These are phyloP conservation scores for Platycheirus albimanus DNA, from an alignment of 2,888 invertebrate species.

Conservation along the genomic window DNA sequence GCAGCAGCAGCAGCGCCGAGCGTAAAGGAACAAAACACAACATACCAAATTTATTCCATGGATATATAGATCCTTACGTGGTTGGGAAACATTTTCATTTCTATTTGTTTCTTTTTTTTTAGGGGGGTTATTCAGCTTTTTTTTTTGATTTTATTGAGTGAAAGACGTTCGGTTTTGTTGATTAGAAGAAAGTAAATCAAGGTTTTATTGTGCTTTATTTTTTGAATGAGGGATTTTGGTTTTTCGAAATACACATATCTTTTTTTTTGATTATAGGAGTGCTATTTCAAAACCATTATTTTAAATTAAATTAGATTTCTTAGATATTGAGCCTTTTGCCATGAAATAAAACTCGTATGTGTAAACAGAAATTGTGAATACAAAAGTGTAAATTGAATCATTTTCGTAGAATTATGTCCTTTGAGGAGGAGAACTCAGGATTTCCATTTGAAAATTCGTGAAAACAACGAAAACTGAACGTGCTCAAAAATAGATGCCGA, in stretches of 20 bases:
- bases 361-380: too few species aligned
- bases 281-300: constrained; percentile 29
- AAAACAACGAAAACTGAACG: too few species aligned
- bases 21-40: neutral
- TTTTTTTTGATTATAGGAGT: constrained; percentile 9
- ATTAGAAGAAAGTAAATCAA: constrained; percentile 40
- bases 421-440: too few species aligned
- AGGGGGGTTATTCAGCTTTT: neutral
- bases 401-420: too few species aligned
- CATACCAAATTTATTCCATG: constrained; percentile 33
- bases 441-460: too few species aligned
- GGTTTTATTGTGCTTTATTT: constrained; percentile 33
- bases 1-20: neutral
- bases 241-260: constrained; percentile 1
- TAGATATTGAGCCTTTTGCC: too few species aligned
- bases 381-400: too few species aligned
- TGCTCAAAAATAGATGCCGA: too few species aligned
- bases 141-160: constrained; percentile 39
- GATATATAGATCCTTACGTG: constrained; percentile 36
- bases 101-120: neutral
- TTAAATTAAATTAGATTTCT: constrained; percentile 25
- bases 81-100: constrained; percentile 23
- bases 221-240: constrained; percentile 18
- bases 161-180: constrained; percentile 34
- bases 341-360: too few species aligned